Evolutionary conservation across 2,113 vertebrate genomes (phyloP).

Genomic region (Murina feae): DNA sequence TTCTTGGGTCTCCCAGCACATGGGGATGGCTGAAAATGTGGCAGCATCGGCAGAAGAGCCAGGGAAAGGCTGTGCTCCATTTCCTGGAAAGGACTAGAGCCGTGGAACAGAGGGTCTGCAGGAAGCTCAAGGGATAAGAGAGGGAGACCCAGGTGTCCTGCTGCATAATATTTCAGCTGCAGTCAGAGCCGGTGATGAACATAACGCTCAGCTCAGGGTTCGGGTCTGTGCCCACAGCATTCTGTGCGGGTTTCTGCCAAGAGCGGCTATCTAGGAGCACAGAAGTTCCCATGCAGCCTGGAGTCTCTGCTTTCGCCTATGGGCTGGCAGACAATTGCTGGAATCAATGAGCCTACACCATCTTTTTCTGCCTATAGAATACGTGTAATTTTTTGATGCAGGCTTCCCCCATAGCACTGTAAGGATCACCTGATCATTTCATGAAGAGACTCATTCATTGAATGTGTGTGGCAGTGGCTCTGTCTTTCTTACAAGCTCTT

Average conservation of each 20-base stretch:
- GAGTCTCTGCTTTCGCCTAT: not conserved
- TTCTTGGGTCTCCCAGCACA: not conserved
- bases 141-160: not conserved
- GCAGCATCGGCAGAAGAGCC: not conserved
- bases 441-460: not conserved
- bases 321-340: not conserved
- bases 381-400: not conserved
- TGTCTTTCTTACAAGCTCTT: not conserved
- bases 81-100: not conserved
- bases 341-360: not conserved
- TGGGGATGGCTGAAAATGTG: not conserved
- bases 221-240: rapidly evolving
- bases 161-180: not conserved
- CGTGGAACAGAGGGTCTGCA: not conserved
- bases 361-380: not conserved
- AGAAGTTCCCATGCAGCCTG: no score
- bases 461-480: not conserved
- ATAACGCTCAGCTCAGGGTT: not conserved
- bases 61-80: not conserved
- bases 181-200: not conserved
- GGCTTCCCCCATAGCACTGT: no score
- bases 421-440: not conserved
- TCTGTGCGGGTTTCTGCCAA: not conserved
- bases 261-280: not conserved
- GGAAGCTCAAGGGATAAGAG: not conserved